These are phyloP conservation scores for Papilio aristodemus DNA, from an alignment of 1,140 invertebrate species.

Conservation along the genomic window DNA sequence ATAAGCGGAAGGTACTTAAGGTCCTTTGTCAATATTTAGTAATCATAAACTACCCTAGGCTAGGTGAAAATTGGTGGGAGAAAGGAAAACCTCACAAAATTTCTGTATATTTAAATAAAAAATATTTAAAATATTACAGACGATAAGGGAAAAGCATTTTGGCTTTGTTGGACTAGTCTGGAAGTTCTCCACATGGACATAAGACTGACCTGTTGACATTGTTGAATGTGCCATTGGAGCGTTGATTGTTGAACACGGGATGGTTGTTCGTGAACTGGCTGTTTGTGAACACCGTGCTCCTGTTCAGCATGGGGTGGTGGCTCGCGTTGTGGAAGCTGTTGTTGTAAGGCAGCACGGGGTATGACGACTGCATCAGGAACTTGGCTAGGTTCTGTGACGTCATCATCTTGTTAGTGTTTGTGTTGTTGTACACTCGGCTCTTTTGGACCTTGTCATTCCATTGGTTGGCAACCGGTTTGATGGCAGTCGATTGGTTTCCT, in stretches of 20 bases:
- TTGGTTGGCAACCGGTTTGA: conserved; percentile 42
- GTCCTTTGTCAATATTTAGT: too few species aligned
- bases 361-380: conserved; percentile 81
- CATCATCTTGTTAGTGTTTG: conserved; percentile 64
- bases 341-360: conserved; percentile 78
- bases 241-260: conserved; percentile 50
- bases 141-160: too few species aligned
- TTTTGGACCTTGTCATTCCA: conserved; percentile 50
- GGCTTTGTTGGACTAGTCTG: too few species aligned
- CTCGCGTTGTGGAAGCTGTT: conserved; percentile 71
- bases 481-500: conserved; percentile 43
- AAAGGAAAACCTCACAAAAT: too few species aligned
- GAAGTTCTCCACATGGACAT: too few species aligned
- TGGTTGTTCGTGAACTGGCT: conserved; percentile 53
- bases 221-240: conserved; percentile 59
- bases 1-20: too few species aligned
- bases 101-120: too few species aligned
- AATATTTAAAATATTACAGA: too few species aligned
- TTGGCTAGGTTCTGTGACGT: conserved; percentile 76
- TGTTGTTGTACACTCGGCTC: conserved; percentile 61
- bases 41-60: too few species aligned
- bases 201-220: conserved; percentile 54
- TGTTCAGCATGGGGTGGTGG: conserved; percentile 69
- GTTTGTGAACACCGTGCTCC: conserved; percentile 47
- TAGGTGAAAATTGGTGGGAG: too few species aligned